Base-by-base conservation (phyloP, 2,888 invertebrate species). In the Agrilus cyanescens region DNA sequence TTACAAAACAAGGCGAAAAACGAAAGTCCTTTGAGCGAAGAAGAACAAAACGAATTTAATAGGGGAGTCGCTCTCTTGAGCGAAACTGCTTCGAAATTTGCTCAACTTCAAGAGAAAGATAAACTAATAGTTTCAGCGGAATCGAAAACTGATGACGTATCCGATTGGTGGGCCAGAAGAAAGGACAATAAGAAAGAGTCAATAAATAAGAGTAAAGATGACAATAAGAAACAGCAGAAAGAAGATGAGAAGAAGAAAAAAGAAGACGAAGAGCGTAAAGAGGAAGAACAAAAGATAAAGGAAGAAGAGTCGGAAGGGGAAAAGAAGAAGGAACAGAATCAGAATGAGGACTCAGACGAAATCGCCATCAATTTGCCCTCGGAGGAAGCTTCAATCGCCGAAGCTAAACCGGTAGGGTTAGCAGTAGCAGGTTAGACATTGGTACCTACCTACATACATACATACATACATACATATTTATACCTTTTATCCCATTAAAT, bases 381-480 rank as follows among this genome's bases (percentile, higher is more conserved):
- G 12, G 72, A 73, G 44, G 75, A 76, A 46, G 74, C 76, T 12
- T 75, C 77, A 0, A 76, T 85, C 12, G 84, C 85, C 16, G 84
- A 85, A 65, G 83, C 84, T 0, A 83, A 80, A 54, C 85, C 85
- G 42, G 71, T 83, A 35, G 84, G 83, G 32, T 57, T 68, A 38
- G 67, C 68, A 25, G 57, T 68, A 39, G 68, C 68, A 50, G 67
- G 67, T 67, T 53, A 48, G 31, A 29, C n/a, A 18, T 40, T n/a
- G 12, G 12, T 33, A 15, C 7, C 7, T 33, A 33, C 12, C 12
- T 15, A 38, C 2, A 40, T 10, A 38, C 3, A 41, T 3, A 34
- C 13, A 12, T 25, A 5, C 31, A 43, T 37, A 37, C 15, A 13
- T 8, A 37, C 12, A 6, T 14, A 38, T 34, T 41, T 38, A 18